Evolutionary conservation across 2,113 vertebrate genomes (phyloP), one percentile per base, ranked within the genome.

Genomic region (Oncorhynchus kisutch): DNA sequence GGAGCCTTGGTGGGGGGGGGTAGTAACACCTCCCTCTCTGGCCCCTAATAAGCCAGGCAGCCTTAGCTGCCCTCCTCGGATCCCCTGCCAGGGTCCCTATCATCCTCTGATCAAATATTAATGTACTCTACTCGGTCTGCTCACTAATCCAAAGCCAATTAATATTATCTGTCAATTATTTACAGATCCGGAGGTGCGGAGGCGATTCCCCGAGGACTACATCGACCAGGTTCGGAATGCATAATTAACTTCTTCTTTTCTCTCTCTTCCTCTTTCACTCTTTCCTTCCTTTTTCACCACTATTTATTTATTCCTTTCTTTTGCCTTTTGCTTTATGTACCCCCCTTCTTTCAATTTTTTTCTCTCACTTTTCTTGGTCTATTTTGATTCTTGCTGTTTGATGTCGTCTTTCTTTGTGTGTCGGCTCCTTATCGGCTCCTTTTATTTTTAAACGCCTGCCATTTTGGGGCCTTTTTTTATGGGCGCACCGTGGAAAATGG

Each of bases 71-170:
- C 94, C 94, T 93, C 91, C 93, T 92, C 39, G 92, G 93, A 95
- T 92, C 92, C 93, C 93, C 93, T 94, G 93, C 94, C 93, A 95
- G 90, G 91, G 92, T 89, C 93, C 92, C 94, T 94, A 93, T 94
- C 94, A 94, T 94, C 94, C 94, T 94, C 94, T 95, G 94, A 95
- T 96, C 94, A 95, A 95, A 95, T 95, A 96, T 96, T 95, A 95
- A 96, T 95, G 94, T 92, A 91, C 92, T 92, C 94, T 94, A 93
- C 93, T 95, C 93, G 94, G 92, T 93, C 94, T 94, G 94, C 94
- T 95, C 91, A 92, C 93, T 94, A 94, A 94, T 94, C 93, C 94
- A 95, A 93, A 94, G 91, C 93, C 90, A 94, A 95, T 96, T 95
- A 95, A 95, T 95, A 95, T 95, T 91, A 94, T 95, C 91, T 95